phyloP scores from a whole-genome alignment of 2,797 vertebrate genomes.

The Rhabdophis nuchalis region DNA sequence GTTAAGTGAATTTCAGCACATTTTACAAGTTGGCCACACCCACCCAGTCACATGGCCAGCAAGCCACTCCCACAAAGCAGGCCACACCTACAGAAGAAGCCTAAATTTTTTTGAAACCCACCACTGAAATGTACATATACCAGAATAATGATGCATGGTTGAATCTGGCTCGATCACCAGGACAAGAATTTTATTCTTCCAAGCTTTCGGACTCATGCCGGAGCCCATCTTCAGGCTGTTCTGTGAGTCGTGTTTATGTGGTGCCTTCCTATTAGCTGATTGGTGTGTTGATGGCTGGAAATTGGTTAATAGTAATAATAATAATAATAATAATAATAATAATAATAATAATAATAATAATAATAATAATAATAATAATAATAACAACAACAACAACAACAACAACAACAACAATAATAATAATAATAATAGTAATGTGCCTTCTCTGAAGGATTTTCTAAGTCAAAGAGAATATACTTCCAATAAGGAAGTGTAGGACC shows the following conservation, averaged over 20 bases:
- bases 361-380: too few relatives aligned
- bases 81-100: too few relatives aligned
- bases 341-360: too few relatives aligned
- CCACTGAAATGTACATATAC: not conserved
- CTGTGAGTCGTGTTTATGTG: not conserved
- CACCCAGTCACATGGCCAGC: too few relatives aligned
- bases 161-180: not conserved
- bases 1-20: too few relatives aligned
- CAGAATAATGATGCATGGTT: not conserved
- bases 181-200: not conserved
- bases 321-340: too few relatives aligned
- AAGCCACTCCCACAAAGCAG: too few relatives aligned
- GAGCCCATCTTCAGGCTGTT: not conserved
- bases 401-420: too few relatives aligned
- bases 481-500: not conserved
- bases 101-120: too few relatives aligned
- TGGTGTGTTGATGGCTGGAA: not conserved
- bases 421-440: not conserved
- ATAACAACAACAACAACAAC: too few relatives aligned
- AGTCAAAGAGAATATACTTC: not conserved
- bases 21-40: too few relatives aligned
- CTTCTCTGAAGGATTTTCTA: not conserved
- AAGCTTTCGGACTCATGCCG: not conserved
- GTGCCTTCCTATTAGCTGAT: not conserved
- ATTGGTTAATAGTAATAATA: not conserved